Evolutionary conservation across 1,140 invertebrate genomes (phyloP), one percentile per base, ranked within the genome.

Genomic region (Meteorus sp.): DNA sequence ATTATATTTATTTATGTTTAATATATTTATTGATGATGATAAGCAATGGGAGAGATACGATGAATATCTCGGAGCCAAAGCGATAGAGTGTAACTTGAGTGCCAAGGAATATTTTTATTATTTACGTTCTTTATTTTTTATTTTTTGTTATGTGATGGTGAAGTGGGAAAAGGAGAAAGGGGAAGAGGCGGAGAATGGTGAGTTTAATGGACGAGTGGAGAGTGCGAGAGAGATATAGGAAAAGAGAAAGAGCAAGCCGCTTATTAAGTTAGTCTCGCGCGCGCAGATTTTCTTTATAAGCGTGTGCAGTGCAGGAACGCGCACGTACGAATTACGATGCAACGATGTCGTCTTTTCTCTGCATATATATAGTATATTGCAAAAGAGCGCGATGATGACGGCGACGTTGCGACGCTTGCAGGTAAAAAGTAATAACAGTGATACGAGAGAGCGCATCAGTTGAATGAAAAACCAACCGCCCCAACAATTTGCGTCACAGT

Each of bases 341-440:
- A 33, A 48, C 53, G 41, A 53, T 27, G 53, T 56, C 47, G n/a
- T n/a, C n/a, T n/a, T n/a, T n/a, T n/a, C n/a, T n/a, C n/a, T n/a
- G n/a, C n/a, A n/a, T n/a, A n/a, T n/a, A n/a, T n/a, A n/a, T n/a
- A n/a, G n/a, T n/a, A n/a, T n/a, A n/a, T n/a, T n/a, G n/a, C n/a
- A n/a, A n/a, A n/a, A n/a, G n/a, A n/a, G n/a, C n/a, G n/a, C n/a
- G n/a, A n/a, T n/a, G n/a, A n/a, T n/a, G n/a, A n/a, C n/a, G n/a
- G n/a, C n/a, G n/a, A n/a, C 43, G 35, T 56, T 35, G 57, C 59
- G 60, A 59, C 59, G 52, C 63, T 60, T n/a, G 57, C 59, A 63
- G 63, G 69, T 74, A 68, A 73, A 29, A 76, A 76, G 73, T 77
- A 77, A 78, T 78, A 73, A 77, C 68, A 75, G 74, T 71, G 73